Conservation (phyloP, 2,888 invertebrate species). For the Drosophila neutralis region DNA sequence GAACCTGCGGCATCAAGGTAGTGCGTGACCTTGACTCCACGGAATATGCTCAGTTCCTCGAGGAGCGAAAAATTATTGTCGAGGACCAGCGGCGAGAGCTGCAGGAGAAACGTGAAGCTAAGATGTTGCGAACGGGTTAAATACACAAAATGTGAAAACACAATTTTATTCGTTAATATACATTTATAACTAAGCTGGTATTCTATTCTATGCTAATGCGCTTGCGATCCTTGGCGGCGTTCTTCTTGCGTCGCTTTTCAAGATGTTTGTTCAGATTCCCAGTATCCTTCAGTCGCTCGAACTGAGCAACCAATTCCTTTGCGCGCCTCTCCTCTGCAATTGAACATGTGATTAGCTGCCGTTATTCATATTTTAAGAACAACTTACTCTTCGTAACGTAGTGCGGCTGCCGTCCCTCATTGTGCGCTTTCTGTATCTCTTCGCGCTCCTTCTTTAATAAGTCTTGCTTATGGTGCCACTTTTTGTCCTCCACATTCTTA, state of each 20-base stretch:
- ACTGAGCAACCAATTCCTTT: constrained; percentile 91
- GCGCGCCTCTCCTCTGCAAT: constrained; percentile 91
- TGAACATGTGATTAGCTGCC: not conserved
- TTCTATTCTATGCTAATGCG: constrained; percentile 81
- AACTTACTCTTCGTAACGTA: constrained; percentile 90
- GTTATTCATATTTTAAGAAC: rapidly evolving
- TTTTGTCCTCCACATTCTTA: constrained; percentile 89
- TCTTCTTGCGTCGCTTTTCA: constrained; percentile 91
- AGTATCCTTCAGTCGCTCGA: constrained; percentile 91
- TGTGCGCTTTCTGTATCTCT: constrained; percentile 87
- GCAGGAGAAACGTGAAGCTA: constrained; percentile 94
- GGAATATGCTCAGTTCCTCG: constrained; percentile 93
- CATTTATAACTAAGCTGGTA: constrained; percentile 49
- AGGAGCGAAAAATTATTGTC: constrained; percentile 89
- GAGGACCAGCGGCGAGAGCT: constrained; percentile 91
- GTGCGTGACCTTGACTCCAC: constrained; percentile 90
- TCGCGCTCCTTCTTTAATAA: constrained; percentile 86
- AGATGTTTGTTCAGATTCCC: constrained; percentile 93
- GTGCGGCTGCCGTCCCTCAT: constrained; percentile 89
- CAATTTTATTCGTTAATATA: constrained; percentile 57
- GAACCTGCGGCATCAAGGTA: constrained; percentile 93
- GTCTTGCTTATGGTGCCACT: constrained; percentile 86
- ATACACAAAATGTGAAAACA: constrained; percentile 9
- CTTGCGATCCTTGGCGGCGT: constrained; percentile 85
- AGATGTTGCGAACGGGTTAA: constrained; percentile 93